These are phyloP conservation scores for Papilio aristodemus DNA, from an alignment of 1,140 invertebrate genomes.

Conservation along the genomic window DNA sequence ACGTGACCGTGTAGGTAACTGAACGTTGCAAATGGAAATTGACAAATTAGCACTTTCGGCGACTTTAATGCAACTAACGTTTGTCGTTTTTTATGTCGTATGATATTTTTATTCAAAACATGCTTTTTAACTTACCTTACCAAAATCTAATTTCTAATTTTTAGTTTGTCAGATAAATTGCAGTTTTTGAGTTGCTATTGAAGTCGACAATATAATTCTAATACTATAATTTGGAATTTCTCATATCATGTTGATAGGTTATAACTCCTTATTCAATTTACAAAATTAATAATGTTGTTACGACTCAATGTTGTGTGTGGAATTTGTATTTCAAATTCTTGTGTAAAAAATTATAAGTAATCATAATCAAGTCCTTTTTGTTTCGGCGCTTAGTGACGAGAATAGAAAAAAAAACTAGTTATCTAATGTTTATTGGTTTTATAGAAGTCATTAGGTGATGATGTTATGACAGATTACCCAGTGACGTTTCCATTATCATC, in stretches of 20 bases:
- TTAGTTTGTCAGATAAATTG: not conserved
- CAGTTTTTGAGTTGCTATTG: too few species aligned
- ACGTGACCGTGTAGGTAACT: conserved; percentile 50
- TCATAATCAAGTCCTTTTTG: not conserved
- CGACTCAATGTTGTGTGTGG: not conserved
- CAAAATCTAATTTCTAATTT: not conserved
- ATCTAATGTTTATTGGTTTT: not conserved
- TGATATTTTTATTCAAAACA: conserved; percentile 33
- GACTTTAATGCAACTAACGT: conserved; percentile 49
- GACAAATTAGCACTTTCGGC: conserved; percentile 63
- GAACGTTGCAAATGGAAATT: conserved; percentile 62
- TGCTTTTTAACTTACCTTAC: conserved; percentile 27
- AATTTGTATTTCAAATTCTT: not conserved
- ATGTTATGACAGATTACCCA: conserved; percentile 21
- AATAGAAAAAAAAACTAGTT: not conserved
- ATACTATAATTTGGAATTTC: too few species aligned
- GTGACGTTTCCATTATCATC: not conserved
- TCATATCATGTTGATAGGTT: too few species aligned
- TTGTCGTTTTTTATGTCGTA: conserved; percentile 41
- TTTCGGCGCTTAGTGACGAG: not conserved
- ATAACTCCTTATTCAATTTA: too few species aligned
- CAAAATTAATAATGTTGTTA: too few species aligned
- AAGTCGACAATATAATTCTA: too few species aligned
- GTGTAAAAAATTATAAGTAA: not conserved
- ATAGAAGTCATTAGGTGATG: conserved; percentile 23